phyloP scores from a whole-genome alignment of 2,797 vertebrate genomes.

The Harpagifer antarcticus region DNA sequence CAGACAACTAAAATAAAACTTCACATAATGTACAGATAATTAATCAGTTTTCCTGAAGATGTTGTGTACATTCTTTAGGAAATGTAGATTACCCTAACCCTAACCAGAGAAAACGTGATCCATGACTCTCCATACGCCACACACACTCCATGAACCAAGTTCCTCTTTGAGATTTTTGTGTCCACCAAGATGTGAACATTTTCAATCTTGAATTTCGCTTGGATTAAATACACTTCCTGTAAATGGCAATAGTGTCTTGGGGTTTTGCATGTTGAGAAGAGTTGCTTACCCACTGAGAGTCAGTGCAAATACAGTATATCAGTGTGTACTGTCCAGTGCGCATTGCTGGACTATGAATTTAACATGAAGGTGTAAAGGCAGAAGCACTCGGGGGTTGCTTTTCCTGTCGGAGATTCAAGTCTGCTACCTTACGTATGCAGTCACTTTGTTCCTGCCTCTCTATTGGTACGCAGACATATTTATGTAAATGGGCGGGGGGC shows the following conservation, averaged over 20 bases:
- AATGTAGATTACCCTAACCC: not conserved
- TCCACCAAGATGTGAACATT: slow-evolving; percentile 1
- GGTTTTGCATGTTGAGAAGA: slow-evolving; percentile 49
- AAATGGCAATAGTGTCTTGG: slow-evolving; percentile 27
- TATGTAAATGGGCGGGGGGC: slow-evolving; percentile 68
- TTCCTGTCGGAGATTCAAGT: slow-evolving; percentile 66
- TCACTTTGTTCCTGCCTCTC: slow-evolving; percentile 74
- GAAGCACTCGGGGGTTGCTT: slow-evolving; percentile 48
- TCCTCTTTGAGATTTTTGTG: not conserved
- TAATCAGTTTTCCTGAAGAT: not conserved
- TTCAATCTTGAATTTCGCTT: slow-evolving; percentile 62
- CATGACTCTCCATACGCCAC: not conserved
- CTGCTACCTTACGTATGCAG: slow-evolving; percentile 66
- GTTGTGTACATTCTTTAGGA: not conserved
- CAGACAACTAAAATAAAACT: not conserved
- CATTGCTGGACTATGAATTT: slow-evolving; percentile 72
- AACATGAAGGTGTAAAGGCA: slow-evolving; percentile 70
- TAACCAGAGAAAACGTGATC: not conserved
- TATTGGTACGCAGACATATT: slow-evolving; percentile 68
- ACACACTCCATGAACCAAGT: not conserved
- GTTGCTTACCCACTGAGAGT: slow-evolving; percentile 26
- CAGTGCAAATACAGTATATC: slow-evolving; percentile 35
- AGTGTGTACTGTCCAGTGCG: slow-evolving; percentile 35
- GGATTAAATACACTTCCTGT: slow-evolving; percentile 55
- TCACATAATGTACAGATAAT: not conserved